Evolutionary conservation across 2,113 vertebrate genomes (phyloP), one percentile per base, ranked within the genome.

Genomic region (Furnarius figulus): DNA sequence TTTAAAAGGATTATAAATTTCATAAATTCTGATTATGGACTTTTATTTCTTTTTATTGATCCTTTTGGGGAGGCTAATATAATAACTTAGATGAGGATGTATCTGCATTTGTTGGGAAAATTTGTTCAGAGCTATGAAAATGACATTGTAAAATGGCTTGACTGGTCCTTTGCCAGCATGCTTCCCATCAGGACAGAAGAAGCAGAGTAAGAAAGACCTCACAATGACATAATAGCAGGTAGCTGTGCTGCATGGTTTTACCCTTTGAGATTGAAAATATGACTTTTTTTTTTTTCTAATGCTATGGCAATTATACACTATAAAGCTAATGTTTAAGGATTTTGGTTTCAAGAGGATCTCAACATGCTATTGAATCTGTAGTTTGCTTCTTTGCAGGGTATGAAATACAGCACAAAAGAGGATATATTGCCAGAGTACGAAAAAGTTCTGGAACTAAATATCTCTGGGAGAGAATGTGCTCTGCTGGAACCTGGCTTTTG

Each of bases 1-100:
- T 81, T 78, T 93, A 89, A 91, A 93, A 61, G 72, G 91, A 90
- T 97, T 95, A 89, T 59, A 93, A 96, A 73, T 93, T 93, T 78
- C 77, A 94, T 97, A 96, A 96, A 74, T 88, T 88, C 62, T 90
- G 30, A 86, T 96, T 95, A 82, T 80, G 59, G 58, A 83, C 91
- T 96, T 97, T 12, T 75, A 75, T 95, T 97, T 72, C 87, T 83
- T 83, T 62, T 83, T 94, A 96, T 85, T 97, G 73, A 94, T 94
- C 91, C 84, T 82, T 83, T 91, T 90, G 82, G 39, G 72, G 25
- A 93, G 82, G 73, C 35, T 93, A 96, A 97, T 95, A 94, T 91
- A 95, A 97, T 93, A 95, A 80, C 2, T 75, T 90, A 81, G 50
- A 89, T 92, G 83, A 95, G 49, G 40, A 83, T 31, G 84, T 74